phyloP scores from a whole-genome alignment of 2,113 vertebrate species.

The Picathartes gymnocephalus region DNA sequence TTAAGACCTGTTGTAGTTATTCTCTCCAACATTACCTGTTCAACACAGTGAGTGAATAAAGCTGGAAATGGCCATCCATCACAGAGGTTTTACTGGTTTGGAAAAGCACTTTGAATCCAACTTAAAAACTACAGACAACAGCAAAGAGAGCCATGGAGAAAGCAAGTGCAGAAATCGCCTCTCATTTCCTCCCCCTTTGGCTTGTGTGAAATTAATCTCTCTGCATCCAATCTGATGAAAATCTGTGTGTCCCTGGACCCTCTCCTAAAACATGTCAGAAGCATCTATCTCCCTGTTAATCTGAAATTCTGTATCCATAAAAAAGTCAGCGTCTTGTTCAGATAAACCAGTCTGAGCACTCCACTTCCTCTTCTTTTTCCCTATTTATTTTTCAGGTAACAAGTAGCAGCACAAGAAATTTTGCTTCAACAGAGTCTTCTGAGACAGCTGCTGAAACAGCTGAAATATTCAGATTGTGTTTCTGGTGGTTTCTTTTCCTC shows the following conservation, averaged over 20 bases:
- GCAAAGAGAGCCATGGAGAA: background rate
- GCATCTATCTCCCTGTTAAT: background rate
- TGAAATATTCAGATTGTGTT: background rate
- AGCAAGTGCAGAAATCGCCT: background rate
- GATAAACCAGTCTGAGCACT: background rate
- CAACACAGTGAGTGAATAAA: background rate
- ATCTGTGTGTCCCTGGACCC: background rate
- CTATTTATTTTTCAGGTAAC: constrained; percentile 29
- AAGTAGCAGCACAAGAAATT: background rate
- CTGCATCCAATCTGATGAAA: background rate
- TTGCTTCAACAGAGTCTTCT: background rate
- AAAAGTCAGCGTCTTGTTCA: background rate
- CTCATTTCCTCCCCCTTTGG: background rate
- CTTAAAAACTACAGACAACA: background rate
- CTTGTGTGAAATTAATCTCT: background rate
- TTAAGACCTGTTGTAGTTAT: background rate
- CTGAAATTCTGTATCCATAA: background rate
- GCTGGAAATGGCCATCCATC: background rate
- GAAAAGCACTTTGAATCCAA: background rate
- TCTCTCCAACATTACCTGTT: background rate
- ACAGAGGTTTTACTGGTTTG: background rate
- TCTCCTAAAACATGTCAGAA: background rate
- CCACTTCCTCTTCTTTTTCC: background rate
- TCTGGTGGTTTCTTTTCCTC: background rate
- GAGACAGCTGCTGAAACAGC: background rate